Evolutionary conservation across 1,140 invertebrate genomes (phyloP), one percentile per base, ranked within the genome.

Genomic region (Gryon sp.): DNA sequence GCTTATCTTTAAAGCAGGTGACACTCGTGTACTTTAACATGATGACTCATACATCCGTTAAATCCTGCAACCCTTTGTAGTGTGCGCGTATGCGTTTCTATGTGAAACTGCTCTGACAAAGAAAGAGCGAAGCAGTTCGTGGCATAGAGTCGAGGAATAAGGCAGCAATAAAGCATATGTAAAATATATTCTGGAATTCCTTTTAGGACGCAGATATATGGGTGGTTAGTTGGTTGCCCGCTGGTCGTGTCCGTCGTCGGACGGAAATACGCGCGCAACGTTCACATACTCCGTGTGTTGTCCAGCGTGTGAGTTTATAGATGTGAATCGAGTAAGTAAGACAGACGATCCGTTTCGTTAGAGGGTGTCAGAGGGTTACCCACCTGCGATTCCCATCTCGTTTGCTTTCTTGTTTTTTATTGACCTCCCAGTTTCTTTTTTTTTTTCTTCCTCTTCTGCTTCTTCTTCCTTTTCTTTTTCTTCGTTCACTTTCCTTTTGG

Each of bases 131-230:
- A 50, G 74, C 55, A 74, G 78, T 68, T 48, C 77, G 41, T 62
- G 53, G 74, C 77, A 75, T 77, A 83, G 81, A 85, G 82, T 82
- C 84, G 85, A 78, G 86, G n/a, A 87, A 88, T 87, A 87, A 88
- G 83, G 83, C 83, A 82, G 86, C 87, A 87, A 88, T 89, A 89
- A 88, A 89, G 83, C 87, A 89, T 88, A 88, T 87, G 87, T 89
- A 89, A 89, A 89, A 88, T 89, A 88, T 89, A 87, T 88, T 89
- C 86, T 87, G 87, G 86, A 88, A 88, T 88, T 89, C 87, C 86
- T 89, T 88, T 89, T 87, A 84, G 82, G 86, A 88, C 86, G 83
- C 81, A 85, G 87, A 89, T 88, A 88, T 87, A 89, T 86, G 85
- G 85, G 80, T 79, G 77, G 82, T 83, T 80, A 80, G 79, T 84